These are phyloP conservation scores for Cotesia glomerata DNA, from an alignment of 1,140 invertebrate genomes.

Conservation along the genomic window DNA sequence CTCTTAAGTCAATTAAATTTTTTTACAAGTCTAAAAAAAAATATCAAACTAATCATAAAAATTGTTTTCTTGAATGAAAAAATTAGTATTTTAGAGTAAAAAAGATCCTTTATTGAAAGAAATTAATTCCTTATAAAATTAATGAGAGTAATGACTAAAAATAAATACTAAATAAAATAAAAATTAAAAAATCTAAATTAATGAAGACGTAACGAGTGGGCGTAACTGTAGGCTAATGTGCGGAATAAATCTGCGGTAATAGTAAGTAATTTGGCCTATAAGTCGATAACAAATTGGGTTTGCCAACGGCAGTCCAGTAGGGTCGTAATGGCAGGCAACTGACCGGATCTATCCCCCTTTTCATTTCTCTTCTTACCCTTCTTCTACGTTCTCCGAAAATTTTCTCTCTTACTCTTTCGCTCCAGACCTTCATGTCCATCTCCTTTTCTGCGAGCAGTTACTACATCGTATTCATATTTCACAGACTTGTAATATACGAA, in stretches of 20 bases:
- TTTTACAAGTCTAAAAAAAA: no score
- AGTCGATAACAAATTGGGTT: constrained; percentile 65
- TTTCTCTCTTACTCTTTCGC: constrained; percentile 4
- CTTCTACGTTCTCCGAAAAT: constrained; percentile 16
- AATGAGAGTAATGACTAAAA: neutral
- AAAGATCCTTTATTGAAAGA: no score
- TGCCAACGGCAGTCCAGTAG: constrained; percentile 52
- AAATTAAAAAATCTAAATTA: constrained; percentile 48
- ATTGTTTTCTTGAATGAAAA: no score
- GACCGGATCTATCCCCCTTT: constrained; percentile 52
- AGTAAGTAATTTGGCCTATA: constrained; percentile 63
- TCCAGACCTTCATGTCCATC: constrained; percentile 8
- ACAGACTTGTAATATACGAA: constrained; percentile 61
- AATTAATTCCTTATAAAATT: neutral
- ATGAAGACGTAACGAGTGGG: constrained; percentile 58
- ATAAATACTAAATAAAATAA: neutral
- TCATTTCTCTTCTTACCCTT: constrained; percentile 12
- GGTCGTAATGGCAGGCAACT: constrained; percentile 58
- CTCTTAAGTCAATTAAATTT: no score
- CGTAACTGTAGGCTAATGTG: constrained; percentile 57
- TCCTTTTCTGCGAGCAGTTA: constrained; percentile 13
- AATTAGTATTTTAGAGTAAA: no score
- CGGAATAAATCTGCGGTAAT: constrained; percentile 64
- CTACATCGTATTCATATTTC: constrained; percentile 58
- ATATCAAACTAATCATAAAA: no score